Conservation (phyloP, 2,797 vertebrate genomes). For the Galagoides demidoff region DNA sequence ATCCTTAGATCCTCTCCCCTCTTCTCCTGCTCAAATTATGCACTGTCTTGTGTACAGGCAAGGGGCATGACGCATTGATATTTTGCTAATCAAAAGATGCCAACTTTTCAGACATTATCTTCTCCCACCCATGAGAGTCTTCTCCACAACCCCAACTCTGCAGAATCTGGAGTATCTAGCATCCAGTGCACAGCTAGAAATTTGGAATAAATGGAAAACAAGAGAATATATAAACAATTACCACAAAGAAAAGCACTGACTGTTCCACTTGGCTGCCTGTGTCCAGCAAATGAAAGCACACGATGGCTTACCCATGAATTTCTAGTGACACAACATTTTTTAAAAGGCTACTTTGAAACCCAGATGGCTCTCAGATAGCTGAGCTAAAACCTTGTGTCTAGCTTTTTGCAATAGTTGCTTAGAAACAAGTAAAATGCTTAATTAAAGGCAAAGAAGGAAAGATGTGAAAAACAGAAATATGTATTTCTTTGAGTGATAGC, state of each 20-base stretch:
- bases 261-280: slow-evolving; percentile 43
- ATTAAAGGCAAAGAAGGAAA: neutral
- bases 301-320: slow-evolving; percentile 30
- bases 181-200: neutral
- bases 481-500: neutral
- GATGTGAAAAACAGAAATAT: neutral
- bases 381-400: neutral
- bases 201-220: slow-evolving; percentile 62
- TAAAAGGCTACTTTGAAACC: slow-evolving; percentile 48
- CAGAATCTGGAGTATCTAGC: neutral
- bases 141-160: neutral
- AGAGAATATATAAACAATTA: slow-evolving; percentile 26
- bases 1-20: neutral
- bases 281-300: slow-evolving; percentile 44
- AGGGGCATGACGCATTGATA: neutral
- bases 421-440: slow-evolving; percentile 47
- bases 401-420: slow-evolving; percentile 21
- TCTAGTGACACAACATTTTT: slow-evolving; percentile 44
- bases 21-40: neutral
- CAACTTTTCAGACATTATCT: neutral
- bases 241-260: slow-evolving; percentile 16
- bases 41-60: neutral
- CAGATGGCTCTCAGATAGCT: slow-evolving; percentile 21
- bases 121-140: neutral
- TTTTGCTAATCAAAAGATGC: neutral